phyloP scores from a whole-genome alignment of 2,113 vertebrate species.

The Hiodon alosoides region DNA sequence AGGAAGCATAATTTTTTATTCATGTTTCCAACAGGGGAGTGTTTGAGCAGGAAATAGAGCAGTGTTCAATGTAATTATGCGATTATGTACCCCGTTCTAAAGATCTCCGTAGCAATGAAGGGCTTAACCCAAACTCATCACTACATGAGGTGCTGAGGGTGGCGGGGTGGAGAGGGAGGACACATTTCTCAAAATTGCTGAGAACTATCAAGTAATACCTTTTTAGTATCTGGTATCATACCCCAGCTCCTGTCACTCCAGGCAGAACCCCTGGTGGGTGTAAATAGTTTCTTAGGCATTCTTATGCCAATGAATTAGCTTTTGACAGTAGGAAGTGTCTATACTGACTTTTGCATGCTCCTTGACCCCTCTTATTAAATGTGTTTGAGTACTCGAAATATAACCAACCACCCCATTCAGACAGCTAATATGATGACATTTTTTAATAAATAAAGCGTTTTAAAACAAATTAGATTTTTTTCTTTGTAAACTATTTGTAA shows the following conservation, averaged over 20 bases:
- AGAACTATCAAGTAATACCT: constrained; percentile 71
- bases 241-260: constrained; percentile 60
- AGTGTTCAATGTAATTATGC: constrained; percentile 43
- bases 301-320: constrained; percentile 66
- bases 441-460: too few species aligned
- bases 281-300: constrained; percentile 45
- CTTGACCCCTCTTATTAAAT: constrained; percentile 43
- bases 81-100: constrained; percentile 43
- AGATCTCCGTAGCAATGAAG: constrained; percentile 49
- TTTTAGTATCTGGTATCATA: constrained; percentile 67
- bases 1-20: constrained; percentile 44
- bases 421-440: not conserved
- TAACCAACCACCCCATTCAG: constrained; percentile 29
- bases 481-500: too few species aligned
- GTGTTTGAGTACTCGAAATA: constrained; percentile 44
- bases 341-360: constrained; percentile 64
- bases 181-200: constrained; percentile 61
- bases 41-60: constrained; percentile 24
- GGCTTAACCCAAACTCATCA: constrained; percentile 56
- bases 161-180: constrained; percentile 40
- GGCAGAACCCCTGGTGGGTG: constrained; percentile 61
- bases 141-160: constrained; percentile 45
- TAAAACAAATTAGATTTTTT: too few species aligned
- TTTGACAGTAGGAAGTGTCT: constrained; percentile 65
- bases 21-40: constrained; percentile 25